A percentile compares a stretch with the other conserved stretches of the same genome.
Evolutionary conservation across 2,888 invertebrate genomes (phyloP).

Genomic region (Pterostichus niger): DNA sequence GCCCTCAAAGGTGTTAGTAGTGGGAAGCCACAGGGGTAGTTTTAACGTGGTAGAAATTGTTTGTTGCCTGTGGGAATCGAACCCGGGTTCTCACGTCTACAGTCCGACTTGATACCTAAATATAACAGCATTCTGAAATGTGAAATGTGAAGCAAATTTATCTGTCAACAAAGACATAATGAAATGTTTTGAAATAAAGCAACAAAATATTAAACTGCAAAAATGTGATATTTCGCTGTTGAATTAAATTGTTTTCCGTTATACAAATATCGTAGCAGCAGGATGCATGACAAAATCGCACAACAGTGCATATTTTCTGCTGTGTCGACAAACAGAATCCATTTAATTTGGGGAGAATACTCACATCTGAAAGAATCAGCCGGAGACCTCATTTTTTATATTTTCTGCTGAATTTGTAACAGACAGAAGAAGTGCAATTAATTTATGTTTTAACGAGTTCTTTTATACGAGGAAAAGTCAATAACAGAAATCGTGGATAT

Average conservation of each 20-base stretch:
- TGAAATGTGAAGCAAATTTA: no score
- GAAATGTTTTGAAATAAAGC: no score
- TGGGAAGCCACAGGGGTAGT: no score
- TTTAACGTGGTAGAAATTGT: no score
- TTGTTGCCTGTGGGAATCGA: no score
- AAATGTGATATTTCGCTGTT: no score
- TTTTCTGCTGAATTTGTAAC: conserved; percentile 46
- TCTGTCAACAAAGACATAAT: no score
- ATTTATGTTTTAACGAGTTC: conserved; percentile 53
- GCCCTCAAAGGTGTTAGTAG: no score
- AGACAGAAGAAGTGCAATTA: conserved; percentile 38
- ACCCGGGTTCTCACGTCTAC: no score
- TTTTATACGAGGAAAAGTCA: conserved; percentile 35
- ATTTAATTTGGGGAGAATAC: conserved; percentile 11
- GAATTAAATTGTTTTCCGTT: neutral
- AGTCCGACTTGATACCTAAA: no score
- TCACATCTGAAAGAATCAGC: conserved; percentile 29
- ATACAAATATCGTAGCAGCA: neutral
- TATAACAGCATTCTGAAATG: no score
- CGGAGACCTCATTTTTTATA: conserved; percentile 17
- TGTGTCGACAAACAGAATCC: conserved; percentile 14
- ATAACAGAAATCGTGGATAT: conserved; percentile 34
- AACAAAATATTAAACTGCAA: no score
- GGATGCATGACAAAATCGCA: conserved; percentile 11
- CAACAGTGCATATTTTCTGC: conserved; percentile 26